Evolutionary conservation across 2,797 vertebrate genomes (phyloP), one percentile per base, ranked within the genome.

Genomic region (Pseudomugil gertrudae): DNA sequence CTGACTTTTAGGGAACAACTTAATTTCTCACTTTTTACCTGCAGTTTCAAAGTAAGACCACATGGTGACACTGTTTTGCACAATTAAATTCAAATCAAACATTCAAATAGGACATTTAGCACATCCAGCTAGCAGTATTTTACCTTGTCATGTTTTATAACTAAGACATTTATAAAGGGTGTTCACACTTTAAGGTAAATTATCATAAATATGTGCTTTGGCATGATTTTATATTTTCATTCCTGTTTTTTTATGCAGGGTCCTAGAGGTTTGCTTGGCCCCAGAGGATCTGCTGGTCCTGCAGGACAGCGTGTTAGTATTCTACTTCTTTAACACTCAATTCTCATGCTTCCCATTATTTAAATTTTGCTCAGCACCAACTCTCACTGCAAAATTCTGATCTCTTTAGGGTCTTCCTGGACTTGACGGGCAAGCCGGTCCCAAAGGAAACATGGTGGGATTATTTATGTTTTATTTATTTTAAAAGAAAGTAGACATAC

Each of bases 371-470:
- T 67, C 14, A 32, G 32, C 17, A 50, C 2, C 1, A 6, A 36
- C 27, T 40, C 66, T 66, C 1, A 73, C 29, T 64, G 10, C 30
- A 7, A 19, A 29, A 24, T 69, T 77, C 7, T 83, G 75, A 47
- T 89, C 69, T 66, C 63, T 82, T 15, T 74, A 99, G 98, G 98
- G 98, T 79, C 94, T 99, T 60, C 82, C 95, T 69, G 98, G 97
- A 78, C 36, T 98, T 55, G 98, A 99, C 80, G 98, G 98, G 50
- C 96, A 96, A 74, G 69, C 91, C 55, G 98, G 98, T 92, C 95
- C 96, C 40, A 99, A 99, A 93, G 98, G 98, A 91, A 99, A 99
- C 83, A 94, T 97, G 97, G 98, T 99, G 90, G 90, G 91, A 52
- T 45, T 67, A 26, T 74, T 72, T 57, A 43, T 36, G 13, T 51